Percentiles rank a stretch among this genome's conserved stretches.
phyloP scores from a whole-genome alignment of 2,113 vertebrate species.

The Nothobranchius furzeri region DNA sequence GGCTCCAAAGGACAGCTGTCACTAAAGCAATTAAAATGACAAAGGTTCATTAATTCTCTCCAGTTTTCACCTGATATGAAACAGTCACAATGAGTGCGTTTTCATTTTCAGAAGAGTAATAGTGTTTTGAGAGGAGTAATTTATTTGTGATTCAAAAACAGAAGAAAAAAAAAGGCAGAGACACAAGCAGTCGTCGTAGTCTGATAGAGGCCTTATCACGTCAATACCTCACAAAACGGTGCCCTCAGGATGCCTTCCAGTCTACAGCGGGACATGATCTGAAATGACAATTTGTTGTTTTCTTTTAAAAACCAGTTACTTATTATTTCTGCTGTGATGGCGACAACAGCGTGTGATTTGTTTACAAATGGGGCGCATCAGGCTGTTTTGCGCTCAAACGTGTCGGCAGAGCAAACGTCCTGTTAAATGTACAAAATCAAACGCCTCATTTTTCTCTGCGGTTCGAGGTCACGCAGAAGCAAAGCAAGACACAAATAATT shows the following conservation, averaged over 20 bases:
- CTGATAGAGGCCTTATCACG: conserved; percentile 67
- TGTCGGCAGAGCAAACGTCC: conserved; percentile 20
- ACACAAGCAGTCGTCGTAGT: conserved; percentile 42
- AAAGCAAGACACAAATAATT: conserved; percentile 63
- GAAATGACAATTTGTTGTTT: conserved; percentile 49
- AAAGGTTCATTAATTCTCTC: conserved; percentile 80
- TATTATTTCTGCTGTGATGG: conserved; percentile 11
- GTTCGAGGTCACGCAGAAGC: conserved; percentile 35
- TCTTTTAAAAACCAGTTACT: conserved; percentile 17
- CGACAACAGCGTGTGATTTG: conserved; percentile 32
- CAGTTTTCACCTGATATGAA: conserved; percentile 76
- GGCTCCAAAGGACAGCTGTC: conserved; percentile 75
- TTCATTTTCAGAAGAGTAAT: conserved; percentile 72
- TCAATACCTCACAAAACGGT: conserved; percentile 54
- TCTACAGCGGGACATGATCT: conserved; percentile 53
- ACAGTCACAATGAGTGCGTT: conserved; percentile 67
- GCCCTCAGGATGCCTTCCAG: conserved; percentile 46
- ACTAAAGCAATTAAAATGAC: conserved; percentile 81
- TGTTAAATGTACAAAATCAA: background rate
- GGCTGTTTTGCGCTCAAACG: conserved; percentile 22
- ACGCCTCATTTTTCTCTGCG: conserved; percentile 11
- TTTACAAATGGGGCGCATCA: conserved; percentile 28
- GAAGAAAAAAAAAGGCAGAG: background rate
- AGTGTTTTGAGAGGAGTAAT: conserved; percentile 70
- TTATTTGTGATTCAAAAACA: conserved; percentile 65